A percentile compares a stretch with the other conserved stretches of the same genome.
These are phyloP conservation scores for Hemichromis elongatus DNA, from an alignment of 2,113 vertebrate species.

Conservation along the genomic window DNA sequence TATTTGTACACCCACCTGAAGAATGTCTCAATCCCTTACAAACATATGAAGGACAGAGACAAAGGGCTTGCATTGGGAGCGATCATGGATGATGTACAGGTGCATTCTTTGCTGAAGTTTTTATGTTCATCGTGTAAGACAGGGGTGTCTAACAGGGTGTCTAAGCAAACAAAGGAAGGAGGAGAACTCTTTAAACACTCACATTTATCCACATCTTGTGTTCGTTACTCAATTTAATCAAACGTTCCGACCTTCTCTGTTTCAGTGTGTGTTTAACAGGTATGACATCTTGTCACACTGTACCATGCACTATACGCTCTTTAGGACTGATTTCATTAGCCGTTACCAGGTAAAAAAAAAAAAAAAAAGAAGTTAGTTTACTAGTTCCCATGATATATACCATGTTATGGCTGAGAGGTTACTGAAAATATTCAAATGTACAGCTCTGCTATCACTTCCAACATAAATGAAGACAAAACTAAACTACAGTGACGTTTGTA, in stretches of 20 bases:
- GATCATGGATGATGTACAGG: neutral
- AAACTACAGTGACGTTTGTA: neutral
- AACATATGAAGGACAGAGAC: neutral
- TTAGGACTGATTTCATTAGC: neutral
- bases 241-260: neutral
- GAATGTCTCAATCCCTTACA: neutral
- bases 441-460: neutral
- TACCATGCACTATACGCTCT: neutral
- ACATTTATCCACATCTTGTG: neutral
- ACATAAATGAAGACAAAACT: neutral
- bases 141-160: neutral
- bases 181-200: neutral
- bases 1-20: neutral
- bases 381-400: neutral
- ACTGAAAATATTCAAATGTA: neutral
- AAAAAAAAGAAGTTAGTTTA: fast-evolving
- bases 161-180: neutral
- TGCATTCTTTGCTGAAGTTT: neutral
- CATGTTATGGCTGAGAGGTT: neutral
- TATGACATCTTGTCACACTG: neutral
- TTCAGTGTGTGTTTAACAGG: neutral
- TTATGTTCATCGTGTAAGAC: neutral
- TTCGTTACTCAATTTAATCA: neutral
- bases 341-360: too few species aligned
- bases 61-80: neutral